Evolutionary conservation across 2,113 vertebrate species (phyloP).

Genomic region (Perognathus longimembris): DNA sequence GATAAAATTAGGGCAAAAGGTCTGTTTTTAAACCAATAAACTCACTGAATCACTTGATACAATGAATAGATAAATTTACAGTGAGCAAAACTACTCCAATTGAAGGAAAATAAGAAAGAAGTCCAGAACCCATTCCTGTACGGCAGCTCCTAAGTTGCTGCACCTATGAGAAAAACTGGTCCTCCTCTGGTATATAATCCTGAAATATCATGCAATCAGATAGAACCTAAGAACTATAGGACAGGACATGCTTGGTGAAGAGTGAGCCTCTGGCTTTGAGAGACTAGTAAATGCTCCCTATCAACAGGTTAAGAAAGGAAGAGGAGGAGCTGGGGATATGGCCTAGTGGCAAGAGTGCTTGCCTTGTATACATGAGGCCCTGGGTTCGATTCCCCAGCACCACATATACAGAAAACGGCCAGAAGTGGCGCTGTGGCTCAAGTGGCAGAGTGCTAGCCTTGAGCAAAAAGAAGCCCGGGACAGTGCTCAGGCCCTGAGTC

Average conservation of each 20-base stretch:
- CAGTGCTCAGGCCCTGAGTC: too few species aligned
- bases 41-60: not conserved
- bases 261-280: not conserved
- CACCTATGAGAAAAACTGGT: not conserved
- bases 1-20: not conserved
- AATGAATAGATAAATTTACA: not conserved
- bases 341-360: too few species aligned
- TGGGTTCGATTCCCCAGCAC: too few species aligned
- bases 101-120: not conserved
- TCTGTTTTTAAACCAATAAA: slow-evolving; percentile 34
- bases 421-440: too few species aligned
- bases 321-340: not conserved
- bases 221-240: not conserved
- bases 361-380: too few species aligned
- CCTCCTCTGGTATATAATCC: not conserved
- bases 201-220: not conserved
- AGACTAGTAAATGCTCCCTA: not conserved
- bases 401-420: too few species aligned
- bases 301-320: not conserved
- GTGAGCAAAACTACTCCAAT: not conserved
- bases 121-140: not conserved
- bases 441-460: too few species aligned
- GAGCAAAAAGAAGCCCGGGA: too few species aligned
- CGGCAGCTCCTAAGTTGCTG: not conserved
- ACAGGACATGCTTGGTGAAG: not conserved